Evolutionary conservation across 2,113 vertebrate species (phyloP).

Genomic region (Lynx canadensis): DNA sequence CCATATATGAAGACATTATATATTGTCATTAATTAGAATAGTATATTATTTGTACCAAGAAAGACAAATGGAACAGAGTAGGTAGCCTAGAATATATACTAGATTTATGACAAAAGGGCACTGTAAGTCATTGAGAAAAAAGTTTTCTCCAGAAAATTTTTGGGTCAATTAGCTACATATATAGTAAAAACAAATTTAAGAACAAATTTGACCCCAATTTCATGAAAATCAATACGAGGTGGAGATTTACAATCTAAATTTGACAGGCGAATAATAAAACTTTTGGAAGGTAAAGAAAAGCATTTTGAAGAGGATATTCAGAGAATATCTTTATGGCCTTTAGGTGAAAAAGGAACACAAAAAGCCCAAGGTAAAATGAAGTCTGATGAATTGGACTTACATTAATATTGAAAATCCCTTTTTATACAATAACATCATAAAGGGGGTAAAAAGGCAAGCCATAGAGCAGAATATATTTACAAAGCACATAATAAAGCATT

Average conservation of each 20-base stretch:
- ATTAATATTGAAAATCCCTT: neutral
- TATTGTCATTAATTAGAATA: neutral
- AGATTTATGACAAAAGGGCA: neutral
- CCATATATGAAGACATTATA: neutral
- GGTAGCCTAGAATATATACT: neutral
- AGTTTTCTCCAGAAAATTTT: neutral
- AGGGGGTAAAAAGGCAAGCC: neutral
- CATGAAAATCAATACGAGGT: neutral
- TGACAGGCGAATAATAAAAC: neutral
- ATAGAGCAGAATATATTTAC: neutral
- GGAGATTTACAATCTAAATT: neutral
- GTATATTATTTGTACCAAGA: neutral
- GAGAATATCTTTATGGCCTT: neutral
- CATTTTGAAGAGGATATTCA: neutral
- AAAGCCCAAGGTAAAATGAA: neutral
- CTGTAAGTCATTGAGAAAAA: neutral
- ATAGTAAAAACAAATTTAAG: neutral
- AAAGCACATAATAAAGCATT: neutral
- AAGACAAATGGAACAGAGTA: neutral
- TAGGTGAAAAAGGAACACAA: neutral
- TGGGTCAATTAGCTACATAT: neutral
- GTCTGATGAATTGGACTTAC: neutral
- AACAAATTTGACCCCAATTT: neutral
- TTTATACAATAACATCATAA: neutral
- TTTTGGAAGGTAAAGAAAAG: neutral